Evolutionary conservation across 2,797 vertebrate genomes (phyloP), one percentile per base, ranked within the genome.

Genomic region (Anas georgica): DNA sequence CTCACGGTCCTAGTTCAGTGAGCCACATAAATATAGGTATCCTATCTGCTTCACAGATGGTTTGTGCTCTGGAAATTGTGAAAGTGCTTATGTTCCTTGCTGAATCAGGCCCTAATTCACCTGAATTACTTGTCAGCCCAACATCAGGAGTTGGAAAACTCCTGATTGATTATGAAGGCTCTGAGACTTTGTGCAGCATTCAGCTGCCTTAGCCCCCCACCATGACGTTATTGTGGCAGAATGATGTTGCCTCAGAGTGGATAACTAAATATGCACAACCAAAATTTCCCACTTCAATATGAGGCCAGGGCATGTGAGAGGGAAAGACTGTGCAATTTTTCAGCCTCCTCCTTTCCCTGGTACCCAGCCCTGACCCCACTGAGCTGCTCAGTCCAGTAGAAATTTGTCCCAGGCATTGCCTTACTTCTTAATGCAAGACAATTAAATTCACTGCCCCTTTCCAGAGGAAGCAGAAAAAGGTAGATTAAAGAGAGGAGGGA

Each of bases 151-250:
- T 35, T 43, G 28, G 11, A 28, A 35, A 63, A 72, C 5, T 64
- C 21, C 33, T 60, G 52, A 25, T 28, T 72, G 48, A 33, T 15
- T 82, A 86, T 35, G 39, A 8, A 6, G 12, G 10, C 5, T 20
- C 15, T 1, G 0, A 54, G 39, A 56, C 18, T 45, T 62, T 20
- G 31, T 0, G 0, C 1, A 17, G 6, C 43, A 26, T 77, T 93
- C 25, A 77, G n/a, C n/a, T 79, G 28, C 70, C 81, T 79, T 91
- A 70, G 58, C 2, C 2, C 1, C 7, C 14, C 1, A 3, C 5
- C 6, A 1, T 6, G n/a, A 33, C 20, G 62, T 50, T 58, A 12
- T 29, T n/a, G 5, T 17, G 37, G 55, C 37, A 90, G 37, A 82
- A 66, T 20, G 17, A 7, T 48, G 46, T 6, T 76, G 6, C 23